These are phyloP conservation scores for Heliconius charithonia DNA, from an alignment of 2,888 invertebrate species.

Conservation along the genomic window DNA sequence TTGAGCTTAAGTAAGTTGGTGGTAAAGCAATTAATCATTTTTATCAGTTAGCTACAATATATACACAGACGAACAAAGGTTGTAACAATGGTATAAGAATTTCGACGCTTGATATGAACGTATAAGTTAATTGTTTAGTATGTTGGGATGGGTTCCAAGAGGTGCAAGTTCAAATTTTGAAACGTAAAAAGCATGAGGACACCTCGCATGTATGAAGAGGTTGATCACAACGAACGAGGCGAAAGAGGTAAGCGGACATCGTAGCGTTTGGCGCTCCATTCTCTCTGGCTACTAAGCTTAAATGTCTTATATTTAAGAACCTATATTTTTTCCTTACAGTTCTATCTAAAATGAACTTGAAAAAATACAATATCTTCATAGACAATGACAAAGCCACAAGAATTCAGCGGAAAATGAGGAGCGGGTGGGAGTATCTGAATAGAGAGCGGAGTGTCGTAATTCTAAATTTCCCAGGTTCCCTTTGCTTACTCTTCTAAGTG, in stretches of 20 bases:
- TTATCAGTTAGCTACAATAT: not conserved
- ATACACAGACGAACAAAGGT: not conserved
- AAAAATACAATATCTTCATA: too few relatives aligned
- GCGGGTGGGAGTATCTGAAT: too few relatives aligned
- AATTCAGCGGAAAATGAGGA: too few relatives aligned
- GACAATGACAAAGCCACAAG: too few relatives aligned
- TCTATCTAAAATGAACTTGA: too few relatives aligned
- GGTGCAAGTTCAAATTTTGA: not conserved
- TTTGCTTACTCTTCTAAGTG: not conserved
- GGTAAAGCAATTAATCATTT: constrained; percentile 9
- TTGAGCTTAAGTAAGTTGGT: not conserved
- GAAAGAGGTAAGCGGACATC: too few relatives aligned
- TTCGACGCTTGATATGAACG: not conserved
- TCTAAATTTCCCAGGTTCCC: not conserved
- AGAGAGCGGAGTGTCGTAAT: not conserved
- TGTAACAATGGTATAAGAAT: constrained; percentile 3
- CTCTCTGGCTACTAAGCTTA: too few relatives aligned
- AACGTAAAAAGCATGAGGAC: not conserved
- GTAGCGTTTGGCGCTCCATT: too few relatives aligned
- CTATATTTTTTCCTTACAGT: too few relatives aligned
- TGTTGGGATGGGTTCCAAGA: not conserved
- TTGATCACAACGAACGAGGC: too few relatives aligned
- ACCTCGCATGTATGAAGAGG: too few relatives aligned
- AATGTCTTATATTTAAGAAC: too few relatives aligned
- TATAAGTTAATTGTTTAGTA: not conserved